A percentile compares a stretch with the other conserved stretches of the same genome.
Evolutionary conservation across 2,797 vertebrate species (phyloP).

Genomic region (Acanthurus tractus): DNA sequence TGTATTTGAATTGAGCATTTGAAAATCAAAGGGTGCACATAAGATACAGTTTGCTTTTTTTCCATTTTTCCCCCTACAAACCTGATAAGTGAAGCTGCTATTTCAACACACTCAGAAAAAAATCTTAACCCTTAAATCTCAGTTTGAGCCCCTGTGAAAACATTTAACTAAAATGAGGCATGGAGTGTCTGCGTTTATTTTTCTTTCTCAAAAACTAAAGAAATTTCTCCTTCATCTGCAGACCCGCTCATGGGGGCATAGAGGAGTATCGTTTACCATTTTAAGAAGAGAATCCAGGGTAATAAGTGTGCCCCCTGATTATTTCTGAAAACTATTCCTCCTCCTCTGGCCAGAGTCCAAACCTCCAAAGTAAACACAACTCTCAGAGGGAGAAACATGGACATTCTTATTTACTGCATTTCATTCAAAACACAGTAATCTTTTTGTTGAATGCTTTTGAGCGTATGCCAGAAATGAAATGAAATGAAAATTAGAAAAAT

Average conservation of each 20-base stretch:
- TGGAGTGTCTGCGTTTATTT: slow-evolving; percentile 16
- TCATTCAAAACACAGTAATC: slow-evolving; percentile 85
- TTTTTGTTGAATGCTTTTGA: slow-evolving; percentile 82
- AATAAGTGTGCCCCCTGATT: slow-evolving; percentile 84
- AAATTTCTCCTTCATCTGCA: slow-evolving; percentile 42
- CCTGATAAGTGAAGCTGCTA: not conserved
- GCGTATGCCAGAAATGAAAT: slow-evolving; percentile 61
- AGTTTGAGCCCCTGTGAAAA: slow-evolving; percentile 35
- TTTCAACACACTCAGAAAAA: slow-evolving; percentile 44
- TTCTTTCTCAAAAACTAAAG: slow-evolving; percentile 34
- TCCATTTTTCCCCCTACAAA: slow-evolving; percentile 3
- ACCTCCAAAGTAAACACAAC: slow-evolving; percentile 84
- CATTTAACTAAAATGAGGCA: slow-evolving; percentile 50
- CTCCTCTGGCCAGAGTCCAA: slow-evolving; percentile 81
- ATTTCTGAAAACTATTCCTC: slow-evolving; percentile 85
- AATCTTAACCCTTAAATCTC: slow-evolving; percentile 31
- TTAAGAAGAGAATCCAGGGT: slow-evolving; percentile 80
- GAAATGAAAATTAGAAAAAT: slow-evolving; percentile 80
- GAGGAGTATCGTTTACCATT: slow-evolving; percentile 73
- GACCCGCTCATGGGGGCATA: slow-evolving; percentile 23
- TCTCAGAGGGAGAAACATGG: slow-evolving; percentile 76
- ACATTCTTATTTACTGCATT: slow-evolving; percentile 86
- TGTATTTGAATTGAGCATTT: no score
- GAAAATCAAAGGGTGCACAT: slow-evolving; percentile 10
- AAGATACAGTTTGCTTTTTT: not conserved